phyloP scores from a whole-genome alignment of 2,113 vertebrate species.

The Pleuronectes platessa region DNA sequence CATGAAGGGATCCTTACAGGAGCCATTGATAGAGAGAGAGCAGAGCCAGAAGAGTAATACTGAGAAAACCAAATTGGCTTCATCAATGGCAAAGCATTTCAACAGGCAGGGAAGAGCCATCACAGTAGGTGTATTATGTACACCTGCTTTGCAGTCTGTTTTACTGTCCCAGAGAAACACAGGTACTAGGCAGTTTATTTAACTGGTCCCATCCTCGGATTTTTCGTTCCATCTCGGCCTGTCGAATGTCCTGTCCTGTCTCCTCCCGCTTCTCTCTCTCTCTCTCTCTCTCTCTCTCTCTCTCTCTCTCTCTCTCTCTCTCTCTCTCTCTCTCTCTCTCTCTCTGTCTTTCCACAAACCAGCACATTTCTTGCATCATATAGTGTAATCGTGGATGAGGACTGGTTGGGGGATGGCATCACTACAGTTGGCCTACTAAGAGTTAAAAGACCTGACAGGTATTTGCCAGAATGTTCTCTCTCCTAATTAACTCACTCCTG shows the following conservation, averaged over 20 bases:
- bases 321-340: background rate
- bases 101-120: background rate
- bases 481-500: slow-evolving; percentile 45
- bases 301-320: background rate
- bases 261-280: background rate
- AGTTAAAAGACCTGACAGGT: slow-evolving; percentile 46
- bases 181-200: slow-evolving; percentile 31
- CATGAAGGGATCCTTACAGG: slow-evolving; percentile 3
- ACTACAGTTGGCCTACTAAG: slow-evolving; percentile 21
- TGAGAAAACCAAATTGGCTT: slow-evolving; percentile 15
- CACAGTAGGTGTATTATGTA: no score
- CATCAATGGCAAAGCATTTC: slow-evolving; percentile 24
- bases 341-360: background rate
- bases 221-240: slow-evolving; percentile 18
- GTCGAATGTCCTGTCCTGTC: slow-evolving; percentile 11
- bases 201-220: slow-evolving; percentile 32
- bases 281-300: background rate
- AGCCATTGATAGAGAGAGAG: background rate
- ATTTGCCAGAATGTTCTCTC: slow-evolving; percentile 40
- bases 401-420: slow-evolving; percentile 1
- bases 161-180: no score
- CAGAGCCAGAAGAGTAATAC: background rate
- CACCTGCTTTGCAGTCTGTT: no score
- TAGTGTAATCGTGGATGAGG: slow-evolving; percentile 11
- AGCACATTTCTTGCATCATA: slow-evolving; percentile 38